Percentiles rank a stretch among this genome's conserved stretches.
These are phyloP conservation scores for Yponomeuta cagnagella DNA, from an alignment of 2,888 invertebrate species.

Conservation along the genomic window DNA sequence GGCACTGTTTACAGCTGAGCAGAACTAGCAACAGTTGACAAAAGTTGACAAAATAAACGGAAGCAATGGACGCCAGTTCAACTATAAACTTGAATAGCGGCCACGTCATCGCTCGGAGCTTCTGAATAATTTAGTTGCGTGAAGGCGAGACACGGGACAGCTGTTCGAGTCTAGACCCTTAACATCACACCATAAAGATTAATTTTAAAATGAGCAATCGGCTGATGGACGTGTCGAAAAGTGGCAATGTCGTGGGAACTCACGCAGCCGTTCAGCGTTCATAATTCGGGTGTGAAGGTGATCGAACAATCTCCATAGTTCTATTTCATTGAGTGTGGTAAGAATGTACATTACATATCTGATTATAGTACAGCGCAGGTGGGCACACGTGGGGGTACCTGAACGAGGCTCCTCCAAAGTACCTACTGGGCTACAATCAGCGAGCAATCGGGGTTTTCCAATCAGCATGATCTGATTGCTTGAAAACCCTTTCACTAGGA, in stretches of 20 bases:
- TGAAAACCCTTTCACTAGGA: too few relatives aligned
- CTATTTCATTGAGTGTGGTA: too few relatives aligned
- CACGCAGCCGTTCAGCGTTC: too few relatives aligned
- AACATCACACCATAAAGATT: not conserved
- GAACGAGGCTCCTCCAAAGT: too few relatives aligned
- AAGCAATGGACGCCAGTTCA: not conserved
- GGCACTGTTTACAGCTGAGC: not conserved
- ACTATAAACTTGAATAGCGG: not conserved
- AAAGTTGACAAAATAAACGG: not conserved
- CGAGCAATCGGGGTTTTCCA: too few relatives aligned
- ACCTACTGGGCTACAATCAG: too few relatives aligned
- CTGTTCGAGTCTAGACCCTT: not conserved
- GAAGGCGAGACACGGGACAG: not conserved
- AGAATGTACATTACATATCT: too few relatives aligned
- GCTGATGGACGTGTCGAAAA: not conserved
- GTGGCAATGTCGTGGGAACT: not conserved
- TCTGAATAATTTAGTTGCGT: not conserved
- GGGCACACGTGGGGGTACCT: too few relatives aligned
- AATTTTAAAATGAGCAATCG: not conserved
- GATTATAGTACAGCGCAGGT: too few relatives aligned
- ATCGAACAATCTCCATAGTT: too few relatives aligned
- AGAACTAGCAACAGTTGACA: not conserved
- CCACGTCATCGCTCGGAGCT: not conserved
- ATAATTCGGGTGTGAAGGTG: too few relatives aligned
- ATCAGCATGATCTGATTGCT: too few relatives aligned